Base-by-base conservation (phyloP, 2,888 invertebrate species). In the Trachelus stipa region DNA sequence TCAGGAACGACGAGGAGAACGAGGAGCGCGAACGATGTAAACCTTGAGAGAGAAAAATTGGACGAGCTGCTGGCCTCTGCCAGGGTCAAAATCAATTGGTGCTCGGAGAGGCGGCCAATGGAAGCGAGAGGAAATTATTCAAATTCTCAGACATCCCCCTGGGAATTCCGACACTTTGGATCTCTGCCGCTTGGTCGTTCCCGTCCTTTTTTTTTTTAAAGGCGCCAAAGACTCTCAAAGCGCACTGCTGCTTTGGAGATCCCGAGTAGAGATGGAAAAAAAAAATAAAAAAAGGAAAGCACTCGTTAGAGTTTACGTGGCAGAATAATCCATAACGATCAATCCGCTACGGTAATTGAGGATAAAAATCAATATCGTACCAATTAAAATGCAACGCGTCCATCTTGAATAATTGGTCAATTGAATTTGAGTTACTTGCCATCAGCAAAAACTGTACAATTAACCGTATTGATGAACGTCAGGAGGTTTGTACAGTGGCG, bases 81-180 rank as follows among this genome's bases (percentile, higher is more conserved):
- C 56, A 56, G 56, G 56, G 23, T 56, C 23, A 56, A 56, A 56
- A 56, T 56, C 56, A 56, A 56, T 56, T 56, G 56, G 23, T 9
- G 56, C 56, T 56, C 35, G 56, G 56, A 56, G 56, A 56, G 56
- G 56, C 23, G 56, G 23, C 56, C 23, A 56, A 23, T 56, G 56
- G 56, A 23, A 56, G 56, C 56, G 56, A 56, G 56, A 56, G 56
- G 2, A 37, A 74, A 74, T 74, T 74, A 74, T 74, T 74, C 74
- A 74, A 74, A 74, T 74, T 35, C 74, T 35, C 35, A 35, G 37
- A 74, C 74, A 34, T 34, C 74, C 37, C 74, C 30, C 37, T 71
- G 74, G n/a, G 37, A 71, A 74, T 35, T 37, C 73, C 33, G 73
- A 34, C 73, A 73, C 73, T 73, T 73, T 56, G 56, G 56, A 56